Evolutionary conservation across 2,113 vertebrate species (phyloP).

Genomic region (Tachycineta bicolor): DNA sequence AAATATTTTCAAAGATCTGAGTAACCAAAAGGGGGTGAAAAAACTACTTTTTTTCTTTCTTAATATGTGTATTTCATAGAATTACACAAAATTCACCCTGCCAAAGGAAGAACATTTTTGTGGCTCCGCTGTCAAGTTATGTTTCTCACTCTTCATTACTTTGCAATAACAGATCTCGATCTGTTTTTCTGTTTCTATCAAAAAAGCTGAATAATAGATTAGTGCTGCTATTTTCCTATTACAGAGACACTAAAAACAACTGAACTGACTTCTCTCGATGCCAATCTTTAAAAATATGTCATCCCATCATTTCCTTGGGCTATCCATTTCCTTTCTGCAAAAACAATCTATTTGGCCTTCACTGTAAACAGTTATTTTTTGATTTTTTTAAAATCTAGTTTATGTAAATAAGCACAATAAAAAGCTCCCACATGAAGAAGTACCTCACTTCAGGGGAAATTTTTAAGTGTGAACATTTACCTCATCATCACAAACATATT

Average conservation of each 20-base stretch:
- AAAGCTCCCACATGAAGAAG: background rate
- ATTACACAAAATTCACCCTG: background rate
- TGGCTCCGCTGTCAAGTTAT: background rate
- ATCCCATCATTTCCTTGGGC: background rate
- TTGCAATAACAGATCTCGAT: background rate
- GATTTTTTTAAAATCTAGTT: background rate
- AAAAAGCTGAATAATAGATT: background rate
- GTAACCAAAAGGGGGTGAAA: fast-evolving
- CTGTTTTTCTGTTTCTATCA: background rate
- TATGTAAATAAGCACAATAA: background rate
- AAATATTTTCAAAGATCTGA: background rate
- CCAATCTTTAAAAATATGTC: background rate
- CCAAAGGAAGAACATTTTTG: background rate
- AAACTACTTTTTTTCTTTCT: background rate
- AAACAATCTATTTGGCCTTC: background rate
- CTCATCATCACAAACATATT: background rate
- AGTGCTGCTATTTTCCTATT: background rate
- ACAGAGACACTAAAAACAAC: background rate
- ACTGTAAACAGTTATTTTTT: background rate
- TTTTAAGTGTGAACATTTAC: background rate
- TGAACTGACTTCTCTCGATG: background rate
- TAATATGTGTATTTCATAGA: background rate
- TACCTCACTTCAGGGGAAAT: background rate
- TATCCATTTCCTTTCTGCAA: background rate
- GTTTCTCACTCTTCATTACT: background rate